Evolutionary conservation across 2,888 invertebrate genomes (phyloP).

Genomic region (Cephus spinipes): DNA sequence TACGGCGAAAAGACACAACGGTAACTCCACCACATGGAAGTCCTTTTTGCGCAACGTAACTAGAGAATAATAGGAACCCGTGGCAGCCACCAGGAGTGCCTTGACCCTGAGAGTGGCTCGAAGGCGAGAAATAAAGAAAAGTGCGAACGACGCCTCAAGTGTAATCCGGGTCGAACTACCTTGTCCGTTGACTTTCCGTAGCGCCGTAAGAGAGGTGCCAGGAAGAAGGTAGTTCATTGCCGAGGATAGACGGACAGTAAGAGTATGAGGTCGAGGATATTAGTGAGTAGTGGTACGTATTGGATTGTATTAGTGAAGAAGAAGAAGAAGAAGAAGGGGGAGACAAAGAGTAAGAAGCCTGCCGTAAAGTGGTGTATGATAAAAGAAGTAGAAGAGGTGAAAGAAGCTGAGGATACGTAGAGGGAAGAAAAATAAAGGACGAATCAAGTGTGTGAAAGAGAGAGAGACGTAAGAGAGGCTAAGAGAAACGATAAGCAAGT

Average conservation of each 20-base stretch:
- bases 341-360: slow-evolving; percentile 1
- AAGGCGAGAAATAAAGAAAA: slow-evolving; percentile 28
- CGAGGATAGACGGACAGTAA: slow-evolving; percentile 4
- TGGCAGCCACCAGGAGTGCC: slow-evolving; percentile 37
- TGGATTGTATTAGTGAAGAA: slow-evolving; percentile 12
- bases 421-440: slow-evolving; percentile 44
- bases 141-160: slow-evolving; percentile 40
- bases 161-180: slow-evolving; percentile 55
- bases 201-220: slow-evolving; percentile 14
- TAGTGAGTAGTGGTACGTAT: not conserved
- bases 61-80: not conserved
- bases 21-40: not conserved
- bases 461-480: slow-evolving; percentile 32
- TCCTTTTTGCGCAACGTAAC: slow-evolving; percentile 6
- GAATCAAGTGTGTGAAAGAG: slow-evolving; percentile 21
- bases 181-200: slow-evolving; percentile 56
- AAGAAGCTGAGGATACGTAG: slow-evolving; percentile 14
- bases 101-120: slow-evolving; percentile 45
- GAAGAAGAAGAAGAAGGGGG: slow-evolving; percentile 8
- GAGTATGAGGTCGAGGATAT: slow-evolving; percentile 1
- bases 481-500: slow-evolving; percentile 42
- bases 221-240: slow-evolving; percentile 15
- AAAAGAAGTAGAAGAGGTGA: slow-evolving; percentile 13
- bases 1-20: slow-evolving; percentile 2
- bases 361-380: not conserved